phyloP scores from a whole-genome alignment of 2,797 vertebrate genomes.

The Clamator glandarius region DNA sequence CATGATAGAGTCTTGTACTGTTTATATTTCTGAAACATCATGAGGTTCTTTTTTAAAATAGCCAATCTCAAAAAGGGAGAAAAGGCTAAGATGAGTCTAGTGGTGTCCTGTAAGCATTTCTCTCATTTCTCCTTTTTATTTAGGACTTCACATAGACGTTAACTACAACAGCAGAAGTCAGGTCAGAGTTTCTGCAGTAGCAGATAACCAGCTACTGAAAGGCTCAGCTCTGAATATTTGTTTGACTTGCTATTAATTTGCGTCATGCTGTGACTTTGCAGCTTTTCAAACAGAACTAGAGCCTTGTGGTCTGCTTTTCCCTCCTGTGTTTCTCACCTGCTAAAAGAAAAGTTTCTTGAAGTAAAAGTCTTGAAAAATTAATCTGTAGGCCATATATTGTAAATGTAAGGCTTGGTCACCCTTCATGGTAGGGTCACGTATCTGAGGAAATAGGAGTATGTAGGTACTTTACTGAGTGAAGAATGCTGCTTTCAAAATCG shows the following conservation, averaged over 20 bases:
- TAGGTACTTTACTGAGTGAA: background rate
- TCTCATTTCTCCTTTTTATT: background rate
- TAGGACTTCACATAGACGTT: accelerated
- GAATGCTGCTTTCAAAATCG: background rate
- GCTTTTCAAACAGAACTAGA: background rate
- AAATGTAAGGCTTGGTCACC: background rate
- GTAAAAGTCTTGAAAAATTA: background rate
- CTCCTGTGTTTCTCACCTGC: background rate
- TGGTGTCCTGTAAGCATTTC: background rate
- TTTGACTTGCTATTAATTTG: background rate
- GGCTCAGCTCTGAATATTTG: background rate
- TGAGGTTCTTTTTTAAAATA: background rate
- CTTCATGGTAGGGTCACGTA: background rate
- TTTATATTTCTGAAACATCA: background rate
- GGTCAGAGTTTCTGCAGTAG: background rate
- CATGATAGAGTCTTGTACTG: background rate
- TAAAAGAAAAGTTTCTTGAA: background rate
- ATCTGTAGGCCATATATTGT: background rate
- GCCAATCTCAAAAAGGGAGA: background rate
- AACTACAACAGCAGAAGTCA: background rate
- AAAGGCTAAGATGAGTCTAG: background rate
- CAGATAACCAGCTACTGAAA: background rate
- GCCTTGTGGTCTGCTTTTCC: background rate
- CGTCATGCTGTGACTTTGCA: background rate
- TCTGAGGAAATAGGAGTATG: background rate